Evolutionary conservation across 2,797 vertebrate genomes (phyloP).

Genomic region (Tokudaia tokunoshimensis): DNA sequence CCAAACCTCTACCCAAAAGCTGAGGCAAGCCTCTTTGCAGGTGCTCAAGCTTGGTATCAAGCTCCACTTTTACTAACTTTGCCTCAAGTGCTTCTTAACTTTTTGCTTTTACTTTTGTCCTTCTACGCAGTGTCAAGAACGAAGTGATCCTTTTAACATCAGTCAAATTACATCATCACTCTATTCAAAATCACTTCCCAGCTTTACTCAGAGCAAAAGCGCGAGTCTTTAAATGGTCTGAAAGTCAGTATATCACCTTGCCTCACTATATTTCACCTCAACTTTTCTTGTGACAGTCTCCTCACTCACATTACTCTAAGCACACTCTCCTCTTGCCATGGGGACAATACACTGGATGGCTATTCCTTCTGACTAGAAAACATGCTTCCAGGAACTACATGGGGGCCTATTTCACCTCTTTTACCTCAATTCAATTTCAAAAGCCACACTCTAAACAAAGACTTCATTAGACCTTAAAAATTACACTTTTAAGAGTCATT

Average conservation of each 20-base stretch:
- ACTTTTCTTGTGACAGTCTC: neutral
- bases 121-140: conserved; percentile 24
- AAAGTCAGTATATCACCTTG: neutral
- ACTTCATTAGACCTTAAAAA: conserved; percentile 8
- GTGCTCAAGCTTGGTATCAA: neutral
- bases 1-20: conserved; percentile 21
- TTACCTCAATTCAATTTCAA: conserved; percentile 38
- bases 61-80: neutral
- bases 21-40: neutral
- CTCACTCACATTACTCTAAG: neutral
- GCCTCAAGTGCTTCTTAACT: neutral
- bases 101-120: neutral
- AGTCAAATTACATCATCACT: neutral
- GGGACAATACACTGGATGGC: neutral
- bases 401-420: conserved; percentile 31
- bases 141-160: neutral
- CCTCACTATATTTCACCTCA: neutral
- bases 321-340: neutral
- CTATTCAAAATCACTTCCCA: conserved; percentile 45
- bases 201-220: conserved; percentile 16
- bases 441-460: neutral
- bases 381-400: conserved; percentile 19
- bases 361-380: conserved; percentile 8
- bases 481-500: neutral
- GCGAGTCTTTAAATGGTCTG: conserved; percentile 7